A percentile compares a stretch with the other conserved stretches of the same genome.
Evolutionary conservation across 2,888 invertebrate genomes (phyloP).

Genomic region (Cantharis flavilabris): DNA sequence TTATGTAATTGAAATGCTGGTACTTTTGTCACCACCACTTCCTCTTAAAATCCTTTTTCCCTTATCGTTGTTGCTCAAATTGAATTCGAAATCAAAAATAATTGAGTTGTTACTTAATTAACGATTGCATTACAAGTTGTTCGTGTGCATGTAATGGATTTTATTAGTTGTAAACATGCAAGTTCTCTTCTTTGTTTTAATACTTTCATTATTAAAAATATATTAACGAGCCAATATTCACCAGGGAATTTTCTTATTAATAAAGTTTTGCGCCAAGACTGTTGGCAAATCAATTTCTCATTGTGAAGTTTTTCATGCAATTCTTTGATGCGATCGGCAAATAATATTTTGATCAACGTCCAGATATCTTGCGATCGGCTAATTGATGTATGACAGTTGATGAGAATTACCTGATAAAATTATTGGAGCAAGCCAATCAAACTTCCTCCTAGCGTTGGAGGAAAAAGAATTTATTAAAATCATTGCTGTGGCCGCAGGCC

Average conservation of each 20-base stretch:
- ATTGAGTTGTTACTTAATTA: not conserved
- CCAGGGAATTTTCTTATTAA: not conserved
- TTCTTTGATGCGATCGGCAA: not conserved
- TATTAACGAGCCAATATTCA: not conserved
- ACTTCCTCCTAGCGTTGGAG: not conserved
- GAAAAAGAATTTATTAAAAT: not conserved
- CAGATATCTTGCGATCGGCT: not conserved
- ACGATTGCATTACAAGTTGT: not conserved
- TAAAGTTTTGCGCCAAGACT: not conserved
- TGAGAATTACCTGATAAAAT: not conserved
- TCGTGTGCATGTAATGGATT: not conserved
- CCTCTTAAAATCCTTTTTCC: not conserved
- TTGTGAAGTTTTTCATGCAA: not conserved
- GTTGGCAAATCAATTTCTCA: not conserved
- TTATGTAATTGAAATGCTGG: not conserved
- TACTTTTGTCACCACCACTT: not conserved
- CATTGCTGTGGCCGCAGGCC: not conserved
- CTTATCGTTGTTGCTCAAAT: not conserved
- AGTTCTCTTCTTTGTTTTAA: not conserved
- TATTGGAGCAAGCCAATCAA: not conserved
- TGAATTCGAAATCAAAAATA: not conserved
- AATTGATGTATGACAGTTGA: not conserved
- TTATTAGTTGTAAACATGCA: not conserved
- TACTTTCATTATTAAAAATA: not conserved
- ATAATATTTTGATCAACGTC: not conserved